Evolutionary conservation across 30 jellyfish, hydroid and myxozoan genomes (phyloP), one percentile per base, ranked within the genome.

Genomic region (Aurelia sp.): DNA sequence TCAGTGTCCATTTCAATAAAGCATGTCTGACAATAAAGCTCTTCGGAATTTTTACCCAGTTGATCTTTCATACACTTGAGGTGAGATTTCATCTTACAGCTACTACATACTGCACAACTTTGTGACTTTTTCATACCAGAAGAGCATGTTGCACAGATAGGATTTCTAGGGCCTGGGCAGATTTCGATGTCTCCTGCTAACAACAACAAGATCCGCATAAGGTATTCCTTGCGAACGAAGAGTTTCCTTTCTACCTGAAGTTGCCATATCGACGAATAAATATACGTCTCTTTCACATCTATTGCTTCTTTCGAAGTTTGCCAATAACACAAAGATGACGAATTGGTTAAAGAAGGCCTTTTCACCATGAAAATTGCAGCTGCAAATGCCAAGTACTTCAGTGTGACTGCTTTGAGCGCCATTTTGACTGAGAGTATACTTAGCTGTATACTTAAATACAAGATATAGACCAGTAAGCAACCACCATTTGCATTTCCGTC

Each of bases 391-490:
- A 80, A 66, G 82, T 63, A 63, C 73, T 80, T 80, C 50, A n/a
- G 61, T 63, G 90, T 74, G 74, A 35, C 90, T 47, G 82, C 90
- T 80, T 47, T 66, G 81, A 57, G 22, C 82, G 90, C 90, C 90
- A 80, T 80, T 19, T 62, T 78, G 66, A n/a, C n/a, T n/a, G n/a
- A n/a, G n/a, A n/a, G n/a, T n/a, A n/a, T n/a, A n/a, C n/a, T n/a
- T n/a, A n/a, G n/a, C n/a, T n/a, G n/a, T n/a, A n/a, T n/a, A n/a
- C n/a, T n/a, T n/a, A n/a, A n/a, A n/a, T n/a, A n/a, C n/a, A n/a
- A n/a, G n/a, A n/a, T 2, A 27, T 27, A 27, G 33, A 27, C 33
- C 2, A 27, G 33, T 27, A 27, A 27, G 33, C 33, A 1, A 27
- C 2, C 33, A 2, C 33, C 1, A 27, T 27, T 27, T 27, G 33